These are phyloP conservation scores for Cyrtonyx montezumae DNA, from an alignment of 2,113 vertebrate species.

Conservation along the genomic window DNA sequence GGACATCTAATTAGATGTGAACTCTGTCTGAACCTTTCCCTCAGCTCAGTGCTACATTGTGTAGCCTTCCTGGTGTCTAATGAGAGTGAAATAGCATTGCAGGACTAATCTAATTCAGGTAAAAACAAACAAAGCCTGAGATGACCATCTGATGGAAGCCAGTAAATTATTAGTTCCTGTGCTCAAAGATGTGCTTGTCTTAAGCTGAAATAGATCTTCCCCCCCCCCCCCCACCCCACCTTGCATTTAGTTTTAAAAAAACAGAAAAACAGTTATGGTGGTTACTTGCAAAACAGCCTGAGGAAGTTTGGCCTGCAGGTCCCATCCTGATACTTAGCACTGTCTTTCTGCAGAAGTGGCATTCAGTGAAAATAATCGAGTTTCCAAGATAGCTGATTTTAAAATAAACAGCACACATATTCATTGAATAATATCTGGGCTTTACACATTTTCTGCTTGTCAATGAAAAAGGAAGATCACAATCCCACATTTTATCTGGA, in stretches of 20 bases:
- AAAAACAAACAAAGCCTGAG: conserved; percentile 32
- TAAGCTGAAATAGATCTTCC: neutral
- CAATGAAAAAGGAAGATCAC: neutral
- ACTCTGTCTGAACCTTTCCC: conserved; percentile 47
- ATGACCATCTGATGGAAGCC: neutral
- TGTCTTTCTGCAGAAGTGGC: neutral
- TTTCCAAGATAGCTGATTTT: neutral
- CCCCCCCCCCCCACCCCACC: too few relatives aligned
- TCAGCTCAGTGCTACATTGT: neutral
- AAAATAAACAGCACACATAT: neutral
- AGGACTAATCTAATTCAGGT: conserved; percentile 33
- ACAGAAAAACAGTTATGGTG: neutral
- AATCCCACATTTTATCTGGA: neutral
- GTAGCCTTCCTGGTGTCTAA: neutral
- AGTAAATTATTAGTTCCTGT: neutral
- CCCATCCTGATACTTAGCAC: fast-evolving
- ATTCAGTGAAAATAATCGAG: neutral
- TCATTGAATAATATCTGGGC: neutral
- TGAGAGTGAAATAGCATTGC: neutral
- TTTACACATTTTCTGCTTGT: neutral
- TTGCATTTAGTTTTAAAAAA: neutral
- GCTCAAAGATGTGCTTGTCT: neutral
- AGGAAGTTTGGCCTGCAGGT: neutral
- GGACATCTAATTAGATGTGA: conserved; percentile 31
- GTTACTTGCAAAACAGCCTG: neutral